A percentile compares a stretch with the other conserved stretches of the same genome.
phyloP scores from a whole-genome alignment of 2,113 vertebrate species.

The Pseudorasbora parva region DNA sequence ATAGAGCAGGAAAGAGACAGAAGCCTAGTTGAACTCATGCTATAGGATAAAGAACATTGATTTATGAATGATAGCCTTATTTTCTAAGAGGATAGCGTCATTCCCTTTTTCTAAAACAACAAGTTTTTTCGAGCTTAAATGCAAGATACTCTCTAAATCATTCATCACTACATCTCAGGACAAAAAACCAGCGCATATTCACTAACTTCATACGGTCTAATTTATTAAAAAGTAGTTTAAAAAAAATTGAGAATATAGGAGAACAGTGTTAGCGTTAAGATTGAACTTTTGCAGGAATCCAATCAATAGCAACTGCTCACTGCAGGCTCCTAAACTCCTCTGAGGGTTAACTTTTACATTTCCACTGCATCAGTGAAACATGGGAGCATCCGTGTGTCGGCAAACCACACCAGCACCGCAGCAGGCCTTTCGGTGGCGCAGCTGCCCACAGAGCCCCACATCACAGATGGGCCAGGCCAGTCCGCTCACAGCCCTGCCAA shows the following conservation, averaged over 20 bases:
- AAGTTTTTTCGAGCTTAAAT: constrained; percentile 5
- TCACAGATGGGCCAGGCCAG: constrained; percentile 13
- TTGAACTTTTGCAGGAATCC: neutral
- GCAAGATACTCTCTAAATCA: neutral
- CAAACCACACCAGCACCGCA: constrained; percentile 42
- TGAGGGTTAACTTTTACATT: constrained; percentile 24
- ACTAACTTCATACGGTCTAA: neutral
- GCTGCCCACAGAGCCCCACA: constrained; percentile 44
- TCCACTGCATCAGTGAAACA: constrained; percentile 13
- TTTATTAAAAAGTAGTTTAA: too few species aligned
- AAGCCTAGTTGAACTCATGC: constrained; percentile 11
- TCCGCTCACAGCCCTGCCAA: constrained; percentile 32
- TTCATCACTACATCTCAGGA: neutral
- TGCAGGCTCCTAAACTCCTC: neutral
- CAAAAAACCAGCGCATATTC: neutral
- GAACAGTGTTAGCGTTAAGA: neutral
- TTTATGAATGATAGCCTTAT: constrained; percentile 23
- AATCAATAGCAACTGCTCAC: neutral
- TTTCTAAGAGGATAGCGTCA: constrained; percentile 19
- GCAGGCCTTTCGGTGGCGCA: constrained; percentile 36
- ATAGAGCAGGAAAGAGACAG: constrained; percentile 18
- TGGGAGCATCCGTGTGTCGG: constrained; percentile 27
- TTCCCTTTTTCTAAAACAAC: constrained; percentile 20
- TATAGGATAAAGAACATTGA: neutral
- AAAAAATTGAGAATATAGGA: neutral